These are phyloP conservation scores for Anoplolepis gracilipes DNA, from an alignment of 1,140 invertebrate genomes.

Conservation along the genomic window DNA sequence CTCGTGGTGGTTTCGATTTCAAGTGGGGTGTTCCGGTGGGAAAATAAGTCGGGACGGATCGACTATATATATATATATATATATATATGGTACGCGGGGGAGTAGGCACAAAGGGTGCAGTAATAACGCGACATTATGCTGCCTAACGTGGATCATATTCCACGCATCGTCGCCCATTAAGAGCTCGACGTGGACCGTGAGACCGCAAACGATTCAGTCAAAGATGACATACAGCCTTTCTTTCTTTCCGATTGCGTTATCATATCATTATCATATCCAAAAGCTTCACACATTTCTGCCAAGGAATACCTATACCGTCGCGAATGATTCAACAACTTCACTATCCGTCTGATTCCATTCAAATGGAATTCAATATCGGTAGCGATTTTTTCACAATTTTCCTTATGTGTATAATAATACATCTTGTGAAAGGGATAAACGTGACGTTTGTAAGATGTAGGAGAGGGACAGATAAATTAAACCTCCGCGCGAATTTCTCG, in stretches of 20 bases:
- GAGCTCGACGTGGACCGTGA: constrained; percentile 56
- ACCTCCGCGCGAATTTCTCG: constrained; percentile 44
- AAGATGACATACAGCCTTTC: not conserved
- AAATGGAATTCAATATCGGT: not conserved
- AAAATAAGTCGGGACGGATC: constrained; percentile 76
- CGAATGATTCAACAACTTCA: too few relatives aligned
- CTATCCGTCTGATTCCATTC: too few relatives aligned
- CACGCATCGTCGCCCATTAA: constrained; percentile 64
- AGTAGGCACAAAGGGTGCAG: constrained; percentile 78
- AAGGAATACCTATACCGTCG: too few relatives aligned
- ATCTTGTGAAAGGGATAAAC: not conserved
- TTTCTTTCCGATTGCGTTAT: not conserved
- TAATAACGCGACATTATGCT: constrained; percentile 80
- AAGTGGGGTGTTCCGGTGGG: constrained; percentile 79
- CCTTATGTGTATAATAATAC: not conserved
- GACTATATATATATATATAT: too few relatives aligned
- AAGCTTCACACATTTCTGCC: not conserved
- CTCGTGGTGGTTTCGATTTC: constrained; percentile 80
- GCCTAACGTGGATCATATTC: constrained; percentile 77
- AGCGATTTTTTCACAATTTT: not conserved
- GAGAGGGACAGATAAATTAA: constrained; percentile 67
- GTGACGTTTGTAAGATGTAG: constrained; percentile 8
- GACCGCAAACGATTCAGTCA: constrained; percentile 1
- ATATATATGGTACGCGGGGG: constrained; percentile 75
- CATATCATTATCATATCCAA: not conserved